These are phyloP conservation scores for Acronicta alni DNA, from an alignment of 2,888 invertebrate genomes.

Conservation along the genomic window DNA sequence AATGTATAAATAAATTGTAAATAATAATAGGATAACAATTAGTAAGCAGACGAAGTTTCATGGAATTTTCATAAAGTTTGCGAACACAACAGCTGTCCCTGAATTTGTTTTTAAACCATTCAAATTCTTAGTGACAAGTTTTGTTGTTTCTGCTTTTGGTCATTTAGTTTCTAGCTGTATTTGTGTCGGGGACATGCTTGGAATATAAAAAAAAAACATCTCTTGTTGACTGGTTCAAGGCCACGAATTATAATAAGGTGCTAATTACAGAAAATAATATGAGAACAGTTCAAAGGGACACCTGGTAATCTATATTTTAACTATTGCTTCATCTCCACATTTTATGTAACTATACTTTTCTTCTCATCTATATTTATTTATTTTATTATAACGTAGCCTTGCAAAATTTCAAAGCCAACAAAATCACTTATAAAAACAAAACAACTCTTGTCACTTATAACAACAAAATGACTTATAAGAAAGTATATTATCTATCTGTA, in stretches of 20 bases:
- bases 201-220: background rate
- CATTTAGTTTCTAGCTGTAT: background rate
- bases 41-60: slow-evolving; percentile 30
- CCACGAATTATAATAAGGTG: background rate
- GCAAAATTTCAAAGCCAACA: too few relatives aligned
- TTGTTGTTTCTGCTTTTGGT: slow-evolving; percentile 7
- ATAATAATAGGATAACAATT: slow-evolving; percentile 46
- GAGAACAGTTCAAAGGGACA: background rate
- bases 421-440: too few relatives aligned
- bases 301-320: too few relatives aligned
- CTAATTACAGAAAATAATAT: background rate
- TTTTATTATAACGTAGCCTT: too few relatives aligned
- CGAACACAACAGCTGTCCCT: slow-evolving; percentile 23
- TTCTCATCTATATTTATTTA: too few relatives aligned
- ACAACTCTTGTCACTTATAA: too few relatives aligned
- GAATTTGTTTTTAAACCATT: slow-evolving; percentile 37
- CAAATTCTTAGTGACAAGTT: slow-evolving; percentile 12
- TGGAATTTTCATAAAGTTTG: slow-evolving; percentile 34
- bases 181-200: background rate
- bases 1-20: slow-evolving; percentile 61
- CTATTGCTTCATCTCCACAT: too few relatives aligned
- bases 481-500: too few relatives aligned
- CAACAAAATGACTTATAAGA: too few relatives aligned
- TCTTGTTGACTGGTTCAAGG: background rate
- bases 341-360: too few relatives aligned